Conservation (phyloP, 2,888 invertebrate species). For the Melinopterus prodromus region DNA sequence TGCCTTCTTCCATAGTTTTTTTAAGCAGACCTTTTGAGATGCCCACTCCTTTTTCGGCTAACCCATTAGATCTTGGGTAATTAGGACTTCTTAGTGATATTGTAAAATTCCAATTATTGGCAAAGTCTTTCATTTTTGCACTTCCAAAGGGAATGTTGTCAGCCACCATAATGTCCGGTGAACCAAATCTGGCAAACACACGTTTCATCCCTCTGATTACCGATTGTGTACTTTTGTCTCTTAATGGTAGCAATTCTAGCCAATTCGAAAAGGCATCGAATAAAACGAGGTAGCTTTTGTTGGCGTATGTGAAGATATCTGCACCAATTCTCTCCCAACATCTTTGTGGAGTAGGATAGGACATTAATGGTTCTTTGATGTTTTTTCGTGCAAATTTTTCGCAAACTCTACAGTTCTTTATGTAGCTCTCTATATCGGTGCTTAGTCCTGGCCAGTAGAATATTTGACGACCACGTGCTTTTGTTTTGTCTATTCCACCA, state of each 20-base stretch:
- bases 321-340: constrained; percentile 33
- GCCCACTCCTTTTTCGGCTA: constrained; percentile 40
- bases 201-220: constrained; percentile 38
- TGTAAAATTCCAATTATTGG: constrained; percentile 40
- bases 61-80: constrained; percentile 15
- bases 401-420: constrained; percentile 28
- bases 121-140: constrained; percentile 39
- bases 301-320: constrained; percentile 35
- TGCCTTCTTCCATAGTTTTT: constrained; percentile 31
- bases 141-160: constrained; percentile 45
- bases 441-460: constrained; percentile 30
- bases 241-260: constrained; percentile 37
- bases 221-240: constrained; percentile 32
- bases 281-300: constrained; percentile 41
- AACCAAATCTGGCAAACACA: constrained; percentile 40
- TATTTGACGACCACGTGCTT: constrained; percentile 30
- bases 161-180: constrained; percentile 37
- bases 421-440: constrained; percentile 26
- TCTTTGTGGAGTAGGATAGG: constrained; percentile 33
- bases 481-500: constrained; percentile 30
- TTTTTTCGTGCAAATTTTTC: constrained; percentile 30
- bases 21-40: constrained; percentile 39
- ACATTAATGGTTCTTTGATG: constrained; percentile 37
- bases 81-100: constrained; percentile 41
- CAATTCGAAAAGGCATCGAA: constrained; percentile 42